Evolutionary conservation across 2,797 vertebrate species (phyloP).

Genomic region (Capromys pilorides): DNA sequence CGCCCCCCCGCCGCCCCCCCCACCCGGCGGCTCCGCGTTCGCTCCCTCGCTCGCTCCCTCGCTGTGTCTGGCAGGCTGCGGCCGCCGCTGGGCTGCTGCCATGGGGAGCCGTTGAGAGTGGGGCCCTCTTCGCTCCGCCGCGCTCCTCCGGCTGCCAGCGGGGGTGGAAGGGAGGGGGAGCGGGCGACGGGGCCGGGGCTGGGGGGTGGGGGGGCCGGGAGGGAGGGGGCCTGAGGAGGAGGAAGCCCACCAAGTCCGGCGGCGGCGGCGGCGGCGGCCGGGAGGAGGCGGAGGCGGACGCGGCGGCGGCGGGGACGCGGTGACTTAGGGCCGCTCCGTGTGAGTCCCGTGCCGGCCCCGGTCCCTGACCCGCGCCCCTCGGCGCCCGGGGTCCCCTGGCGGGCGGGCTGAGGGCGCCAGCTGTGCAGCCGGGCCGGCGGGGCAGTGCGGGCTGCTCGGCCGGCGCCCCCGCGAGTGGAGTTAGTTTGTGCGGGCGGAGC

Average conservation of each 20-base stretch:
- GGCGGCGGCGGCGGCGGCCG: constrained; percentile 73
- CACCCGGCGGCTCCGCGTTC: constrained; percentile 68
- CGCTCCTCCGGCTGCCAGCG: constrained; percentile 81
- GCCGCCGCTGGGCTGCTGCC: constrained; percentile 83
- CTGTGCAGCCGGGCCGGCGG: constrained; percentile 59
- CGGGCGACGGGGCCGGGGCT: constrained; percentile 76
- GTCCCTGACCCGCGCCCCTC: constrained; percentile 73
- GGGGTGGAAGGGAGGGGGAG: constrained; percentile 76
- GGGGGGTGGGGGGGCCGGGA: constrained; percentile 77
- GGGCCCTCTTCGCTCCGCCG: constrained; percentile 81
- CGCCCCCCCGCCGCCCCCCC: constrained; percentile 60
- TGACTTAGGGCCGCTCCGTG: constrained; percentile 85
- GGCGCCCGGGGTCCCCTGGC: constrained; percentile 48
- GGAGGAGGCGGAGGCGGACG: constrained; percentile 71
- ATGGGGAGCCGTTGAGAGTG: constrained; percentile 85
- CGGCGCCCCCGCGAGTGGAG: constrained; percentile 61
- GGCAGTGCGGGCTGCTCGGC: constrained; percentile 52
- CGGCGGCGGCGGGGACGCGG: constrained; percentile 83
- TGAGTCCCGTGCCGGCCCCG: constrained; percentile 82
- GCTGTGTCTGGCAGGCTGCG: constrained; percentile 83
- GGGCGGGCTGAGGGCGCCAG: constrained; percentile 57
- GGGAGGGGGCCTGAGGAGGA: constrained; percentile 77
- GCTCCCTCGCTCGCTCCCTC: constrained; percentile 73
- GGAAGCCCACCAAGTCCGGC: constrained; percentile 82
- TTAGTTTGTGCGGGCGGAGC: constrained; percentile 80